Evolutionary conservation across 2,888 invertebrate genomes (phyloP), one percentile per base, ranked within the genome.

Genomic region (Pogonocherus hispidulus): DNA sequence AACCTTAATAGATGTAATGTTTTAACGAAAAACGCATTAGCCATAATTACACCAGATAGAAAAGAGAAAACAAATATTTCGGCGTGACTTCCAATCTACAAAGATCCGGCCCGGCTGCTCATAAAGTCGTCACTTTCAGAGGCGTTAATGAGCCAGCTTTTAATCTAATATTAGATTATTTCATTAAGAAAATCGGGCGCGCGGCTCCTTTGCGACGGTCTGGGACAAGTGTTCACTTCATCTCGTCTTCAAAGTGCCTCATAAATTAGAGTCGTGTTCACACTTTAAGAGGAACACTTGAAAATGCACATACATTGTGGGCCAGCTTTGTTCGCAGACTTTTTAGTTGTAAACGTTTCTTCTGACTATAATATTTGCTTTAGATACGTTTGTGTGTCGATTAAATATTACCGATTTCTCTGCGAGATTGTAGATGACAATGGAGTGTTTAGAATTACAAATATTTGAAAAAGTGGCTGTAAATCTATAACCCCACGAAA

Each of bases 111-210:
- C 57, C 22, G 59, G 46, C 52, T 27, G 63, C 59, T 51, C 62
- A 56, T 63, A 64, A 62, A 66, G 57, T 66, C 66, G 63, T 68
- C 71, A 66, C 72, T 9, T 41, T n/a, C 35, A 23, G 52, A 63
- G 62, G 68, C 69, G 73, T 72, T 75, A 76, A 76, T 72, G 70
- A 70, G 66, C 23, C 70, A 23, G 41, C 66, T 56, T 60, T 70
- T 69, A 65, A 73, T 72, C 77, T 77, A 78, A 77, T 76, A 78
- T 76, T 76, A 78, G 78, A 74, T 75, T 73, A 69, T 71, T 77
- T 77, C 74, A 77, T 76, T 74, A 72, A 73, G 68, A 54, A 66
- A 72, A 69, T 66, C 56, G 55, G 51, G 55, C 35, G 57, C 72
- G 70, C 62, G 72, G 63, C 37, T 69, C 70, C 72, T 72, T 69